Evolutionary conservation across 2,113 vertebrate species (phyloP).

Genomic region (Loxodonta africana): DNA sequence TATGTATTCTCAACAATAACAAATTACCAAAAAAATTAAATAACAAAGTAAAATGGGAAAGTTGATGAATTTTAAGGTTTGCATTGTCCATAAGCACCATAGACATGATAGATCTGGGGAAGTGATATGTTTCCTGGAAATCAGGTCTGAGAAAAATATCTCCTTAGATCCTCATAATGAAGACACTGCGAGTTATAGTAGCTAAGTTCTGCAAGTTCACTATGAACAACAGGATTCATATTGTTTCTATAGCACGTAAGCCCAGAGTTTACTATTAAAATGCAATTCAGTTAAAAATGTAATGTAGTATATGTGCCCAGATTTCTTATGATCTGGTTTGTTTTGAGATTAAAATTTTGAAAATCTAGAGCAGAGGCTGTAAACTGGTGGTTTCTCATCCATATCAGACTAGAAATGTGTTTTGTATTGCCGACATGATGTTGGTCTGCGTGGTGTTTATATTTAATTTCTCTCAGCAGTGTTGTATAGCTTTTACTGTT

Average conservation of each 20-base stretch:
- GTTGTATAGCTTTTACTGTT: not conserved
- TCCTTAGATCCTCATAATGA: not conserved
- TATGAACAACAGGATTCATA: not conserved
- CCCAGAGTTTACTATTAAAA: slow-evolving; percentile 14
- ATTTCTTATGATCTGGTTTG: slow-evolving; percentile 23
- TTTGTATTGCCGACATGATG: not conserved
- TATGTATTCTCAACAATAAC: too few relatives aligned
- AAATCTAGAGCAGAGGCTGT: not conserved
- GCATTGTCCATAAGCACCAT: not conserved
- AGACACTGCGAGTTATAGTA: not conserved
- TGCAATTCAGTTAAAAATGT: not conserved
- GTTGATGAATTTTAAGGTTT: slow-evolving; percentile 22
- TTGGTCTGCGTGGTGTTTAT: not conserved
- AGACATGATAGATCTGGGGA: not conserved
- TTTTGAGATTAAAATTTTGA: slow-evolving; percentile 19
- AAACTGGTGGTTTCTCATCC: not conserved
- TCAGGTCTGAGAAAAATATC: slow-evolving; percentile 28
- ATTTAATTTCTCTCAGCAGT: not conserved
- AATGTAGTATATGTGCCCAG: not conserved
- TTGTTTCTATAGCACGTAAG: slow-evolving; percentile 1
- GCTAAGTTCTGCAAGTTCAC: slow-evolving; percentile 13
- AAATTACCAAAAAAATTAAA: not conserved
- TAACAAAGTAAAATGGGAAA: slow-evolving; percentile 36
- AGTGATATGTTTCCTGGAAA: not conserved
- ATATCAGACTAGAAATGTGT: not conserved